Base-by-base conservation (phyloP, 2,797 vertebrate genomes). In the Sebastes dallii region DNA sequence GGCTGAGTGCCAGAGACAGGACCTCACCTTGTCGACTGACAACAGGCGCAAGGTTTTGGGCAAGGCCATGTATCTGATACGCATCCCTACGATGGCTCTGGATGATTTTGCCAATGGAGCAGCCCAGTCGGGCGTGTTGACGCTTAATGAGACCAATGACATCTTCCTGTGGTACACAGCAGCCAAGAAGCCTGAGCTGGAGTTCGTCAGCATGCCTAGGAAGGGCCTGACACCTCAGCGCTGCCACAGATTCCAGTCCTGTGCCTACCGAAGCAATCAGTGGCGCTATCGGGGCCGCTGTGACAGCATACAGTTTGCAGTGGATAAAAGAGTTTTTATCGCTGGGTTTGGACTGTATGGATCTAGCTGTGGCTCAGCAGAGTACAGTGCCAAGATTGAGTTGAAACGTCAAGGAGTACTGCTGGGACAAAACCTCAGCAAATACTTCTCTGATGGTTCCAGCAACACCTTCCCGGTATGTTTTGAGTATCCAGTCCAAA, bases 131-230 rank as follows among this genome's bases (percentile, higher is more conserved):
- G 98, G 98, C 2, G 96, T 99, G 77, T 93, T 99, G 88, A 98
- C 98, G 0, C 97, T 99, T 73, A 98, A 96, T 0, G 98, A 99
- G 89, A 99, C 98, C 86, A 99, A 99, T 4, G 98, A 99, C 89
- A 99, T 99, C 91, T 99, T 99, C 93, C 96, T 99, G 60, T 99
- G 98, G 98, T 99, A 99, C 87, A 99, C 98, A 0, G 98, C 98
- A 0, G 97, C 96, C 89, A 99, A 99, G 65, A 99, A 99, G 81
- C 98, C 98, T 0, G 97, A 98, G 75, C 87, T 99, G 80, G 96
- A 97, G 94, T 99, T 99, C 62, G 97, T 93, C 66, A 98, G 97
- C 90, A 96, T 97, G 88, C 95, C 97, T n/a, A 95, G 98, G 14
- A 97, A 96, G 42, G 98, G 98, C 32, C 95, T 99, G 0, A 95